A percentile compares a stretch with the other conserved stretches of the same genome.
These are phyloP conservation scores for Bombylius discolor DNA, from an alignment of 2,888 invertebrate species.

Conservation along the genomic window DNA sequence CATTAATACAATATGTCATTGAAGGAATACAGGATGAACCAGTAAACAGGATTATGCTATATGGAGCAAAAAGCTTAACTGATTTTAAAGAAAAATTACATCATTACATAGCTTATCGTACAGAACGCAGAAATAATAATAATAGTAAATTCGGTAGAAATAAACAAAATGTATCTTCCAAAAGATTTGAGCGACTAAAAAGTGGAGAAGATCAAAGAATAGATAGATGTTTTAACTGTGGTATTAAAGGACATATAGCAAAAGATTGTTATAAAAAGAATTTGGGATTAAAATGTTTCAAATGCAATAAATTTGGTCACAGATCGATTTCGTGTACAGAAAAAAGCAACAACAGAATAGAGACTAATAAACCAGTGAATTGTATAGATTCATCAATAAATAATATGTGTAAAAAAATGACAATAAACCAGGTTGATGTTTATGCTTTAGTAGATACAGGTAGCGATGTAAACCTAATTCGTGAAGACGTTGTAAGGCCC, in stretches of 20 bases:
- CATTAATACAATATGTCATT: background rate
- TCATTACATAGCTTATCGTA: background rate
- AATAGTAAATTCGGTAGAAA: too few relatives aligned
- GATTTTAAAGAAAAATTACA: background rate
- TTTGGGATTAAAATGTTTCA: background rate
- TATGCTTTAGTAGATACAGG: background rate
- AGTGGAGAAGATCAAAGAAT: background rate
- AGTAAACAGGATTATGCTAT: constrained; percentile 1
- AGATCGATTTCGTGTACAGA: background rate
- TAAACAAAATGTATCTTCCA: background rate
- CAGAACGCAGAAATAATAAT: too few relatives aligned
- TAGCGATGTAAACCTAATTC: background rate
- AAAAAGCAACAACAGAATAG: background rate
- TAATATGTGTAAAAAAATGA: background rate
- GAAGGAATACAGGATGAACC: background rate
- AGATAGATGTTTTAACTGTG: background rate
- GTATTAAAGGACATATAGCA: background rate
- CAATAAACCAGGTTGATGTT: background rate
- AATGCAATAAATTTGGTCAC: background rate
- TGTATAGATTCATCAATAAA: background rate
- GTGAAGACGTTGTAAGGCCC: background rate
- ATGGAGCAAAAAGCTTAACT: background rate
- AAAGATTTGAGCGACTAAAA: background rate
- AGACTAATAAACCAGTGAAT: background rate
- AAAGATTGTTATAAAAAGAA: background rate